Evolutionary conservation across 2,888 invertebrate species (phyloP), one percentile per base, ranked within the genome.

Genomic region (Drosophila prostipennis): DNA sequence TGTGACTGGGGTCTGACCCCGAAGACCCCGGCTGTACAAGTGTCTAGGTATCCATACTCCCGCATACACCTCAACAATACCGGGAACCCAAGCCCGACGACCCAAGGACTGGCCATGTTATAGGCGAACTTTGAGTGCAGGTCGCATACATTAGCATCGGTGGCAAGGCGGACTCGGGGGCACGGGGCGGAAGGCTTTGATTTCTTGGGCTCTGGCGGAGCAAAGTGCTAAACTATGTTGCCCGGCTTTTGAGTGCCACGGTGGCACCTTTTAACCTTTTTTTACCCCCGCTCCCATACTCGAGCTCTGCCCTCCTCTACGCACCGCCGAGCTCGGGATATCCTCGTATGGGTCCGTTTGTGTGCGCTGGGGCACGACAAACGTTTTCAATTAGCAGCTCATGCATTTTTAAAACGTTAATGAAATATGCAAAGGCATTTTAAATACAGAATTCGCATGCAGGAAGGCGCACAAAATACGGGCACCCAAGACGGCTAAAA

Each of bases 351-450:
- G 72, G 46, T 55, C 36, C 52, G 51, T 43, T 19, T 42, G 26
- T 46, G 45, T 49, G 75, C 70, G 72, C 61, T 61, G 40, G 56
- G 52, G 75, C 72, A 74, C 90, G 89, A 91, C 90, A 91, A 90
- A 91, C 85, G 87, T 90, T 90, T 90, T 91, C 91, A 90, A 90
- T 90, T 91, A 91, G 84, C 82, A 90, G 79, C 80, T 89, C 90
- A 86, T 90, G 89, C 84, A 91, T 91, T 89, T 89, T 89, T 86
- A 80, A 89, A 67, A 67, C 71, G 51, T 87, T 87, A 78, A 80
- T 89, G 84, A 87, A 89, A 84, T 86, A 87, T 89, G 78, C 82
- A 86, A 76, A 78, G 71, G 76, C 61, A 77, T 88, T 84, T 83
- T 88, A 83, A 86, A 86, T 80, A 72, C 56, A 46, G 53, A 49